Base-by-base conservation (phyloP, 2,888 invertebrate genomes). In the Aromia moschata region DNA sequence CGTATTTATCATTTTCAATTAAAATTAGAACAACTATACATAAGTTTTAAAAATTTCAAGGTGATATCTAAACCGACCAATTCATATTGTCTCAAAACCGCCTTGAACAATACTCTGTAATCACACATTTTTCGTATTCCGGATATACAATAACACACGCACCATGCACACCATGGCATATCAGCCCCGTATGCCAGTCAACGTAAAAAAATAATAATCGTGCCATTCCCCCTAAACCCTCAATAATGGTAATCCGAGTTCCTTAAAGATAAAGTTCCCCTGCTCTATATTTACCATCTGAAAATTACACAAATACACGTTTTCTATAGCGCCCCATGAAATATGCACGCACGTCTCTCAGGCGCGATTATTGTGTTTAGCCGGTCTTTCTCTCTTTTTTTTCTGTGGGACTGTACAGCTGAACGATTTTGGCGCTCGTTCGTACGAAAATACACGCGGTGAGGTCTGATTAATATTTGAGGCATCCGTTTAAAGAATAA, bases 301-400 rank as follows among this genome's bases (percentile, higher is more conserved):
- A 68, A 77, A 78, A 77, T 77, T 77, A 77, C 72, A 74, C 74
- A 77, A 77, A 75, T 72, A 74, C 74, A 75, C 56, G 57, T 57
- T 64, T 58, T 54, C 56, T 41, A 49, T 55, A 52, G 52, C 41
- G 52, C 31, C 41, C 44, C 45, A 64, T 75, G 67, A 75, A 76
- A 71, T 76, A 77, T 74, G 74, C 77, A 77, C 76, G 77, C 77
- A 77, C 76, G 72, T 70, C 67, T 61, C 64, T 62, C 14, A 37
- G n/a, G n/a, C n/a, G 58, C 58, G 67, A 71, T 71, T 72, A 71
- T 69, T 68, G 64, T 69, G 65, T 67, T 70, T 52, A 52, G 31
- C 12, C 41, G 15, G 37, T 44, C 10, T 52, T 52, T 52, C 40
- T 41, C 52, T 40, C 52, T 40, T 30, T 52, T n/a, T n/a, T 52